Evolutionary conservation across 2,113 vertebrate species (phyloP).

Genomic region (Solea senegalensis): DNA sequence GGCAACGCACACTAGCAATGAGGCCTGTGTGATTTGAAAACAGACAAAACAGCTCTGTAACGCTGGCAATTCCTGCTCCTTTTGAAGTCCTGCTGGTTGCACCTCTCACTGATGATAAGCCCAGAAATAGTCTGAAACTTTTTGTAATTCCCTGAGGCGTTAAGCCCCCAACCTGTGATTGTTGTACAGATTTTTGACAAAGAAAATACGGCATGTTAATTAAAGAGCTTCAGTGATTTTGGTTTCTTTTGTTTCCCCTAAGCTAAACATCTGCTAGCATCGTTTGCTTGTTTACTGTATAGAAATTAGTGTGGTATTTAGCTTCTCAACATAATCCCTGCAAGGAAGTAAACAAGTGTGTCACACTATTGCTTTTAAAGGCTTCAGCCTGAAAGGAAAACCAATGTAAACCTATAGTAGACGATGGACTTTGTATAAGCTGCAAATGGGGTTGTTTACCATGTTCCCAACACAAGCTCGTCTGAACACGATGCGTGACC

Average conservation of each 20-base stretch:
- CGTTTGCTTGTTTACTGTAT: no score
- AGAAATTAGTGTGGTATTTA: no score
- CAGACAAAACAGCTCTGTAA: slow-evolving; percentile 30
- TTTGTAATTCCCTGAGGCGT: neutral
- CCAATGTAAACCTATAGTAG: no score
- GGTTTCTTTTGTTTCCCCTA: no score
- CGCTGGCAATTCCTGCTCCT: slow-evolving; percentile 23
- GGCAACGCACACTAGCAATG: slow-evolving; percentile 60
- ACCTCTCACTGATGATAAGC: slow-evolving; percentile 3
- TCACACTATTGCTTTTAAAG: neutral
- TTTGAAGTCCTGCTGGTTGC: neutral
- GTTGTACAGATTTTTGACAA: neutral
- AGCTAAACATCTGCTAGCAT: neutral
- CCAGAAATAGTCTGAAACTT: neutral
- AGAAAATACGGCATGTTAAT: neutral
- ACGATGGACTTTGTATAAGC: no score
- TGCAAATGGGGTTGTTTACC: no score
- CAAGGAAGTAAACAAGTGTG: no score
- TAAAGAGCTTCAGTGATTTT: neutral
- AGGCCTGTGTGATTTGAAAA: slow-evolving; percentile 47
- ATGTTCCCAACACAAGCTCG: no score
- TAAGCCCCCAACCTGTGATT: no score
- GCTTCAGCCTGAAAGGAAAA: no score
- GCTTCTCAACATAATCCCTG: no score
- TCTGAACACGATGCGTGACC: no score